A percentile compares a stretch with the other conserved stretches of the same genome.
Conservation (phyloP, 2,113 vertebrate species). For the Spilogale gracilis region DNA sequence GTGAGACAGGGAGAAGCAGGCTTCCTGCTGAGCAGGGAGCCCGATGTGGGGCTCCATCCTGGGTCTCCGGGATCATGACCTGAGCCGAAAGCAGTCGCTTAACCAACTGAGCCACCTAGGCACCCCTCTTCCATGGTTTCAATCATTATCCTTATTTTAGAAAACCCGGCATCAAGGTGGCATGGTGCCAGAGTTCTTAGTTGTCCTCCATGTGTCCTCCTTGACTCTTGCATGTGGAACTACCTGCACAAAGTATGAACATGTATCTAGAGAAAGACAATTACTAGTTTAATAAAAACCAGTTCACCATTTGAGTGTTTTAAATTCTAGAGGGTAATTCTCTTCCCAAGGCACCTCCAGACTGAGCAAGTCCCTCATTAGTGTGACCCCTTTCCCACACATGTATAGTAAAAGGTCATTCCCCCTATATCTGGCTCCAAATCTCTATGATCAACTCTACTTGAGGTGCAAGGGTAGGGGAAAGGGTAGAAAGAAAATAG, state of each 20-base stretch:
- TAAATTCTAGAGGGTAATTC: neutral
- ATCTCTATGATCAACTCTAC: neutral
- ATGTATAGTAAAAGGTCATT: neutral
- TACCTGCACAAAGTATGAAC: neutral
- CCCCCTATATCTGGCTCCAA: neutral
- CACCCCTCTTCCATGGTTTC: neutral
- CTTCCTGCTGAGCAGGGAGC: too few species aligned
- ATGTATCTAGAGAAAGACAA: neutral
- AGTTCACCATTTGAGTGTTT: neutral
- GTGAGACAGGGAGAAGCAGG: too few species aligned
- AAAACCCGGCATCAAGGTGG: neutral
- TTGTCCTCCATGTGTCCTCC: neutral
- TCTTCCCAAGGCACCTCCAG: neutral
- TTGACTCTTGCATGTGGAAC: neutral
- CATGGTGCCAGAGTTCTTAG: neutral
- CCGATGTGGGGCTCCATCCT: too few species aligned
- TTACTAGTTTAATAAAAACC: neutral
- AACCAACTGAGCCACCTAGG: too few species aligned
- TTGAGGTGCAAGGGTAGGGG: neutral
- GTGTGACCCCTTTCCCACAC: neutral
- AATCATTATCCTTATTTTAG: conserved; percentile 19
- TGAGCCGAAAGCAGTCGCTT: too few species aligned
- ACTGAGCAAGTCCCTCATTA: neutral
- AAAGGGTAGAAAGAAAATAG: neutral
- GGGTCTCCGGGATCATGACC: too few species aligned